Evolutionary conservation across 2,113 vertebrate species (phyloP).

Genomic region (Leucoraja erinaceus): DNA sequence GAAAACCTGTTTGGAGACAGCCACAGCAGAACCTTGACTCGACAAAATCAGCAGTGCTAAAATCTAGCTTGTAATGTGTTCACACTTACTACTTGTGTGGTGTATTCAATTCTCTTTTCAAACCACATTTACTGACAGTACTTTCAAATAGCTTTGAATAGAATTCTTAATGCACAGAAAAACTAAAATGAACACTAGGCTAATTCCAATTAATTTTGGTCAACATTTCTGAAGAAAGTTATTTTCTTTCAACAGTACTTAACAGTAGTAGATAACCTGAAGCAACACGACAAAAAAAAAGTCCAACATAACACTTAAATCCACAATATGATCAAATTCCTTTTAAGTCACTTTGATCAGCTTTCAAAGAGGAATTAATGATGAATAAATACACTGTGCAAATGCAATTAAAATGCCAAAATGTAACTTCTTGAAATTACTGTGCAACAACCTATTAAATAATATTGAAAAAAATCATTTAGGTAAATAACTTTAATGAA

Average conservation of each 20-base stretch:
- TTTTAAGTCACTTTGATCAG: constrained; percentile 3
- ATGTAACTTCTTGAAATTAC: background rate
- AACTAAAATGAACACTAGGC: background rate
- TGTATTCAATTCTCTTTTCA: background rate
- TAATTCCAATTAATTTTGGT: background rate
- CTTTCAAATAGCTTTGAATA: background rate
- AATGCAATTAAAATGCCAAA: background rate
- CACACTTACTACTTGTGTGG: background rate
- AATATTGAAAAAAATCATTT: background rate
- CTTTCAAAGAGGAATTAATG: background rate
- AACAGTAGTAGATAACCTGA: background rate
- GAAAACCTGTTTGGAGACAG: background rate
- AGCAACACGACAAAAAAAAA: background rate
- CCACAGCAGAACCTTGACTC: background rate
- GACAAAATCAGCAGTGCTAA: background rate
- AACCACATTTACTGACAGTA: background rate
- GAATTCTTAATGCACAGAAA: background rate
- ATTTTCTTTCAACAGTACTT: too few species aligned
- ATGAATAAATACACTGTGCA: background rate
- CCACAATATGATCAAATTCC: background rate
- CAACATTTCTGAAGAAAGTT: background rate
- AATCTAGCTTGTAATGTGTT: background rate
- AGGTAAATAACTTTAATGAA: background rate
- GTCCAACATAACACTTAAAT: background rate
- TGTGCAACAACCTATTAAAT: too few species aligned